Evolutionary conservation across 2,888 invertebrate genomes (phyloP), one percentile per base, ranked within the genome.

Genomic region (Sabatieria punctata): DNA sequence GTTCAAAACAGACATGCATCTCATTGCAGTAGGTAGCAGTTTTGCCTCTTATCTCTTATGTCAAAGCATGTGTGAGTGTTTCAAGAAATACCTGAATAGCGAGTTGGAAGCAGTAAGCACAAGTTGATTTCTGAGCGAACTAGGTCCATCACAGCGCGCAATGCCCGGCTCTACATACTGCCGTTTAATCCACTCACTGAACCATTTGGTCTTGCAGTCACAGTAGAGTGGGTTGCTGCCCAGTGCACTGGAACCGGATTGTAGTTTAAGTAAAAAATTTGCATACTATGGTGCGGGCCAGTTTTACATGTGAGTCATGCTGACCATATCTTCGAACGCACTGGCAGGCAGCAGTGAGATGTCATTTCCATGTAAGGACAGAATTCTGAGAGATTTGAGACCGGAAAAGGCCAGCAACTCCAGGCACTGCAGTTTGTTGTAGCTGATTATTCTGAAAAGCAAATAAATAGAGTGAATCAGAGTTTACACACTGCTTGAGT

Each of bases 131-230:
- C 78, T 77, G 85, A 97, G 86, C 43, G 73, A 71, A 21, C 76
- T 71, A 0, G 97, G 97, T 52, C 85, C 88, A 8, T 80, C 78
- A 67, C 97, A 97, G 43, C 84, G 76, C 0, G 97, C 95, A 46
- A 95, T 95, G 15, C 97, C 97, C 0, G 95, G 88, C 68, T 99
- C 97, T 41, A 93, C 84, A 68, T 83, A 91, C 68, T 89, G 88
- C 51, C 73, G 70, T 71, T 89, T 88, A 54, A 95, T 88, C 93
- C 93, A 97, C 64, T 88, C 86, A 0, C 91, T 83, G 50, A 97
- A 75, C 97, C 97, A 97, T 63, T 83, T 80, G 56, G 91, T 71
- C 45, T 79, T 78, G 69, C 97, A 99, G 73, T 97, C 97, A 69
- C 97, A 97, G 72, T 89, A 91, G 35, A 97, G 73, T 0, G 93